A percentile compares a stretch with the other conserved stretches of the same genome.
These are phyloP conservation scores for Platysternon megacephalum DNA, from an alignment of 2,113 vertebrate genomes.

Conservation along the genomic window DNA sequence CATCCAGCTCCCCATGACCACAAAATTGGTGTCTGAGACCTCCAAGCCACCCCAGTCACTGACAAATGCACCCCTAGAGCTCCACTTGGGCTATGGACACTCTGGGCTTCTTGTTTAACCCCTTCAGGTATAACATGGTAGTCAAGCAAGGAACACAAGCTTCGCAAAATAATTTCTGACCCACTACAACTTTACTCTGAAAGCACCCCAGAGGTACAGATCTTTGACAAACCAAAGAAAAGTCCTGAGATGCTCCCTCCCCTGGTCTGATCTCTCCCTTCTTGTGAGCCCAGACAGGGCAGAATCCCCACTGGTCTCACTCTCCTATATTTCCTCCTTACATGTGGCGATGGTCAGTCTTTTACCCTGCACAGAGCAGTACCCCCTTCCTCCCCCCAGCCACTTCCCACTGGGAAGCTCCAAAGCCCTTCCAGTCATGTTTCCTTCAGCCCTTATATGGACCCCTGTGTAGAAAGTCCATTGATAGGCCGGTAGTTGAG, in stretches of 20 bases:
- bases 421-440: neutral
- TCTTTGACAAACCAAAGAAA: neutral
- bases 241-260: neutral
- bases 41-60: no score
- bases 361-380: neutral
- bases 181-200: neutral
- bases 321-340: neutral
- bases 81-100: neutral
- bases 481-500: neutral
- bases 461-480: neutral
- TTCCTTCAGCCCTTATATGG: neutral
- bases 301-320: neutral
- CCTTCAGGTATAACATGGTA: neutral
- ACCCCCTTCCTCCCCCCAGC: no score
- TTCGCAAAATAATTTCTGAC: neutral
- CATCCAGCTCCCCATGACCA: no score
- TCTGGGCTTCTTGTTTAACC: neutral
- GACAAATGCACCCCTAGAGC: no score
- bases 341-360: neutral
- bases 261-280: neutral
- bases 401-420: neutral
- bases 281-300: neutral
- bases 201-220: neutral
- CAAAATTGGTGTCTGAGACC: no score
- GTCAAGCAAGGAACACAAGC: neutral